phyloP scores from a whole-genome alignment of 2,113 vertebrate species.

The Chrysemys picta region DNA sequence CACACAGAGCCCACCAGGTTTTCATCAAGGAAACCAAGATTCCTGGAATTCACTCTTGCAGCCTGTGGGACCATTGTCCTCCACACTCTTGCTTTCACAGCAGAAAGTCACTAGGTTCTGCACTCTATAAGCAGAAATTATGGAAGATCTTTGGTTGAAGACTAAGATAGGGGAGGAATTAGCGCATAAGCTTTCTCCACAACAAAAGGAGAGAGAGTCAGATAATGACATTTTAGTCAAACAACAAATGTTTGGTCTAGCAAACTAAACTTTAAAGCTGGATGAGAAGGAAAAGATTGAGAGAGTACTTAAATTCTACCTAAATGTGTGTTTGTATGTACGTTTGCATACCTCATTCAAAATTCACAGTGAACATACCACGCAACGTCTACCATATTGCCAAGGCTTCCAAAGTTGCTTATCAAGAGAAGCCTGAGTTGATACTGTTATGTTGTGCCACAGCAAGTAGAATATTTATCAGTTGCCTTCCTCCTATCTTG shows the following conservation, averaged over 20 bases:
- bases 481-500: background rate
- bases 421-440: background rate
- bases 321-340: background rate
- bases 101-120: background rate
- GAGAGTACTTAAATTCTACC: background rate
- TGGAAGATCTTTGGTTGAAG: background rate
- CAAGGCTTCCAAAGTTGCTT: background rate
- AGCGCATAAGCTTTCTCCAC: background rate
- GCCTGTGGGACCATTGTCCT: background rate
- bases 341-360: background rate
- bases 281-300: background rate
- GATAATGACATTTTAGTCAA: background rate
- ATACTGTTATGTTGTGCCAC: background rate
- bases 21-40: background rate
- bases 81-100: background rate
- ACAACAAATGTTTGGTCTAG: background rate
- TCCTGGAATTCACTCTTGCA: background rate
- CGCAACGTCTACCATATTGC: background rate
- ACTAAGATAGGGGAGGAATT: background rate
- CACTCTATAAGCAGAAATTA: background rate
- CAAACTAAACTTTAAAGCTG: background rate
- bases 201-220: background rate
- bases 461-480: background rate
- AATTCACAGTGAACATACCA: rapidly evolving
- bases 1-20: background rate